Evolutionary conservation across 2,797 vertebrate species (phyloP).

Genomic region (Scyliorhinus canicula): DNA sequence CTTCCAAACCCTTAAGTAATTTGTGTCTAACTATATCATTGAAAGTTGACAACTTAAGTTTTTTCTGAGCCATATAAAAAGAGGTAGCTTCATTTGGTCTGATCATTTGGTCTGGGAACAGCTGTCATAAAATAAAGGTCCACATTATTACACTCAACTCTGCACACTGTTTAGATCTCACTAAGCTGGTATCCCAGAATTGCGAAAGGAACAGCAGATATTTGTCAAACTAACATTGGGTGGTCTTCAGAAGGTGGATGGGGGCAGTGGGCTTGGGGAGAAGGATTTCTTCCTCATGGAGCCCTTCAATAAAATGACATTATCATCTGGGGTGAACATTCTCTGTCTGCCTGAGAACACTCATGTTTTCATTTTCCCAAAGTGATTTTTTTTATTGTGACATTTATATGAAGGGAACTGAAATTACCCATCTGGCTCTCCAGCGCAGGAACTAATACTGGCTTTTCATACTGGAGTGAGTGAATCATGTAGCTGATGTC

Average conservation of each 20-base stretch:
- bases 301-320: background rate
- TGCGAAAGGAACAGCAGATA: background rate
- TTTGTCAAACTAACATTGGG: background rate
- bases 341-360: background rate
- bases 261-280: background rate
- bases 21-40: background rate
- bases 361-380: constrained; percentile 19
- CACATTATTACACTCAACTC: background rate
- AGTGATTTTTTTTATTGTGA: background rate
- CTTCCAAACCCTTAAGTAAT: background rate
- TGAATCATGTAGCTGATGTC: constrained; percentile 28
- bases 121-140: background rate
- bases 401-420: constrained; percentile 8
- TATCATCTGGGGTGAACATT: background rate
- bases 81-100: background rate
- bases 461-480: background rate
- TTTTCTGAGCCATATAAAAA: background rate
- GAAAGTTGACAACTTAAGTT: background rate
- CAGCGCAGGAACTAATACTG: background rate
- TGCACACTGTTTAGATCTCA: background rate
- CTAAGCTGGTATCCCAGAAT: background rate
- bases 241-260: background rate
- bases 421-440: constrained; percentile 13
- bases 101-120: background rate
- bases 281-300: background rate